These are phyloP conservation scores for Dyspetes luteomarginatus DNA, from an alignment of 2,888 invertebrate genomes.

Conservation along the genomic window DNA sequence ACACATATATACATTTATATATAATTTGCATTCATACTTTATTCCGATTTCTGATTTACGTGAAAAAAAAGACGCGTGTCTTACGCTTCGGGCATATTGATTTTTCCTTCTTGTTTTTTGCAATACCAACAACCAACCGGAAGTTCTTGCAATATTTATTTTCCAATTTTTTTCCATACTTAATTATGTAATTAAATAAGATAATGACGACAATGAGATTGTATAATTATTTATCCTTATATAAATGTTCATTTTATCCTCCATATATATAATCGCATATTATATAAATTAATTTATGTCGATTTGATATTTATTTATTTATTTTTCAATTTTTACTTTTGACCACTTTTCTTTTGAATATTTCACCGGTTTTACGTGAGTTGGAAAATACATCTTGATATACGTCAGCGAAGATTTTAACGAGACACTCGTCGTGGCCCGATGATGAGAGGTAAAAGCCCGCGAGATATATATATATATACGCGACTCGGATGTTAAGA, in stretches of 20 bases:
- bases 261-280: no score
- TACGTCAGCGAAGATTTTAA: conserved; percentile 50
- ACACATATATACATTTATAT: background rate
- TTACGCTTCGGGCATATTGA: conserved; percentile 34
- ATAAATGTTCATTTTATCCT: no score
- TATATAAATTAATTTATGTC: no score
- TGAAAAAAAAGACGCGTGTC: conserved; percentile 37
- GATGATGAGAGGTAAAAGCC: conserved; percentile 48
- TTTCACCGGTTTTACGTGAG: background rate
- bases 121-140: conserved; percentile 8
- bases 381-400: conserved; percentile 25
- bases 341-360: background rate
- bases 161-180: background rate
- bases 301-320: no score
- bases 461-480: conserved; percentile 14
- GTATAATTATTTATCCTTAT: no score
- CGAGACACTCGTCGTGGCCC: conserved; percentile 56
- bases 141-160: conserved; percentile 21
- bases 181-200: no score
- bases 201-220: no score
- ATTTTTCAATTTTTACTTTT: background rate
- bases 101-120: conserved; percentile 1
- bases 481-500: conserved; percentile 45
- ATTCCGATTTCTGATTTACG: conserved; percentile 37
- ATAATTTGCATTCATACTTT: conserved; percentile 17